Conservation (phyloP, 2,888 invertebrate genomes). For the Tricholauxania praeusta region DNA sequence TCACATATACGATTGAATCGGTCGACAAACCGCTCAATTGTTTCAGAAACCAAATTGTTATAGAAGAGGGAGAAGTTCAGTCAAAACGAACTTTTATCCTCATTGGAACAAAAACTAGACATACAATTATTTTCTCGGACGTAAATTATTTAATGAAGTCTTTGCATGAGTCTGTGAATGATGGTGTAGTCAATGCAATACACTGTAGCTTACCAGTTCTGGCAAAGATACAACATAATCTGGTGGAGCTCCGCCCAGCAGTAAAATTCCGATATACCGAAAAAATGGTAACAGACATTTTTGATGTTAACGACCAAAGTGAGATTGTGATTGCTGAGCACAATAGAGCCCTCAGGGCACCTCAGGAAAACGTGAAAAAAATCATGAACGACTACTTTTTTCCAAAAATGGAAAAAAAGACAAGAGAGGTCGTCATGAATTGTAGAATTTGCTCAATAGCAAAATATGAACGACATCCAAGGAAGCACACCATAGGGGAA, state of each 20-base stretch:
- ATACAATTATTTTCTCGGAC: conserved; percentile 7
- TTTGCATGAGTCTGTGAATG: too few relatives aligned
- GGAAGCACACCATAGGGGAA: conserved; percentile 9
- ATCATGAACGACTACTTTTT: conserved; percentile 24
- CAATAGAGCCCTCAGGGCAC: conserved; percentile 3
- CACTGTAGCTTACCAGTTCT: too few relatives aligned
- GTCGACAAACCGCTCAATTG: conserved; percentile 26
- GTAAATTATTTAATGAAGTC: neutral
- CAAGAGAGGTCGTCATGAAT: neutral
- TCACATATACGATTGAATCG: conserved; percentile 19
- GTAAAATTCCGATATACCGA: conserved; percentile 34
- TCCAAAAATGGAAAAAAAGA: conserved; percentile 17
- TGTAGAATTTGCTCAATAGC: neutral
- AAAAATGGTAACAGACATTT: conserved; percentile 16
- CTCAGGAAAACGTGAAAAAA: conserved; percentile 32
- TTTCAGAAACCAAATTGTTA: conserved; percentile 28
- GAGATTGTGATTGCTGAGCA: too few relatives aligned
- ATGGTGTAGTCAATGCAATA: too few relatives aligned
- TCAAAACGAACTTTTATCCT: conserved; percentile 2
- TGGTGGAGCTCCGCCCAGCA: conserved; percentile 32
- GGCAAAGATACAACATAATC: neutral
- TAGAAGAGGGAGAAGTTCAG: neutral
- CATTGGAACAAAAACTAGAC: conserved; percentile 34
- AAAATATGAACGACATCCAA: neutral
- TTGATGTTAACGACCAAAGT: neutral